A percentile compares a stretch with the other conserved stretches of the same genome.
These are phyloP conservation scores for Heterocephalus glaber DNA, from an alignment of 2,113 vertebrate genomes.

Conservation along the genomic window DNA sequence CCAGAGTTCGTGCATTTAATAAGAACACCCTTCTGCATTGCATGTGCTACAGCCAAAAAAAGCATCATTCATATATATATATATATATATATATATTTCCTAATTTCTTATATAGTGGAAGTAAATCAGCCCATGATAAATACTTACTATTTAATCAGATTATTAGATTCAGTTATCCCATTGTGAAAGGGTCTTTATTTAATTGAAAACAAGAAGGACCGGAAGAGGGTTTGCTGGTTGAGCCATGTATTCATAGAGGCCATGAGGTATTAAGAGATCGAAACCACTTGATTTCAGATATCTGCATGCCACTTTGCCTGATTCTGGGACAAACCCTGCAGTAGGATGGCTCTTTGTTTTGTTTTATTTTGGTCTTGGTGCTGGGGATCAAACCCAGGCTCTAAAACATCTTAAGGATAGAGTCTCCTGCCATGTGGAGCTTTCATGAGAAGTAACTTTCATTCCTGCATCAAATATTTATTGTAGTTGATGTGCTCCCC, in stretches of 20 bases:
- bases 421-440: background rate
- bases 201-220: conserved; percentile 47
- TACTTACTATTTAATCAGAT: conserved; percentile 54
- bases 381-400: background rate
- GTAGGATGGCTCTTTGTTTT: background rate
- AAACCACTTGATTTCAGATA: background rate
- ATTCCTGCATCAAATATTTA: background rate
- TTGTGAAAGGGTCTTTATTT: conserved; percentile 47
- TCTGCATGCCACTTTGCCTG: background rate
- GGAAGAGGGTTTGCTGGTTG: background rate
- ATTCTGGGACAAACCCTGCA: background rate
- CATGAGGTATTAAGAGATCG: background rate
- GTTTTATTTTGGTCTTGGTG: background rate
- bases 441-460: background rate
- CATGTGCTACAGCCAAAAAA: background rate
- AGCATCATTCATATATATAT: accelerated
- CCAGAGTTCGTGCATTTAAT: background rate
- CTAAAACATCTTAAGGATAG: background rate
- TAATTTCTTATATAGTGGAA: conserved; percentile 45
- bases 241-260: background rate
- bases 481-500: background rate
- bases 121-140: conserved; percentile 14
- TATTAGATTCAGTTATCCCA: conserved; percentile 48
- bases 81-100: too few species aligned
- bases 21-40: background rate